Evolutionary conservation across 1,140 invertebrate genomes (phyloP).

Genomic region (Pygmarrhopalites habei): DNA sequence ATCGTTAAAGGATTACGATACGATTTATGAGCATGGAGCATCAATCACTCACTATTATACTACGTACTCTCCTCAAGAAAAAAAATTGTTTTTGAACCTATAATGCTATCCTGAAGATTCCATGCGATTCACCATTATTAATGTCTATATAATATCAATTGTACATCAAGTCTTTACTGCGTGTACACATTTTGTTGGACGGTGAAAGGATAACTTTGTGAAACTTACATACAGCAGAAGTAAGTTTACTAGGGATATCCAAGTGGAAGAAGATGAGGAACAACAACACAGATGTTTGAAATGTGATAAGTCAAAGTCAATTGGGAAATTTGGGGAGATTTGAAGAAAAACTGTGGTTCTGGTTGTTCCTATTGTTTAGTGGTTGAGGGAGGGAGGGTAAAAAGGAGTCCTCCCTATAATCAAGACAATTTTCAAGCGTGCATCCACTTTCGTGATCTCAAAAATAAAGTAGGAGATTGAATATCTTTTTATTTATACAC

Average conservation of each 20-base stretch:
- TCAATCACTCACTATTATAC: slow-evolving; percentile 5
- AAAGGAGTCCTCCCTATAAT: neutral
- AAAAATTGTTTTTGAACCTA: no score
- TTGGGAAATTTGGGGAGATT: neutral
- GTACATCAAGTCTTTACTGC: no score
- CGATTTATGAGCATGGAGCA: slow-evolving; percentile 6
- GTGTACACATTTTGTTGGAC: no score
- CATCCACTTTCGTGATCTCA: neutral
- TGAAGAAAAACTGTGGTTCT: neutral
- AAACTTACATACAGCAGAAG: no score
- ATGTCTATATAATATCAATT: no score
- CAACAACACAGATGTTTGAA: slow-evolving; percentile 12
- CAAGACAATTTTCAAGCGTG: neutral
- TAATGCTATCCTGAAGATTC: no score
- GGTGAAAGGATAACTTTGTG: no score
- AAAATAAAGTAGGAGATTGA: no score
- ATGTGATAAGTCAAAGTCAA: slow-evolving; percentile 1
- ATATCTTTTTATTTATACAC: no score
- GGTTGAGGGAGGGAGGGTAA: neutral
- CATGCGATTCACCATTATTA: no score
- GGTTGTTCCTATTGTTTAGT: neutral
- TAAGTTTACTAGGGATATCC: no score
- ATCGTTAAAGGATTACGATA: slow-evolving; percentile 2
- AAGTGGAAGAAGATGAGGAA: neutral
- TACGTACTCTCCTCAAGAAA: no score